phyloP scores from a whole-genome alignment of 2,797 vertebrate species.

The Tarsius wallacei region DNA sequence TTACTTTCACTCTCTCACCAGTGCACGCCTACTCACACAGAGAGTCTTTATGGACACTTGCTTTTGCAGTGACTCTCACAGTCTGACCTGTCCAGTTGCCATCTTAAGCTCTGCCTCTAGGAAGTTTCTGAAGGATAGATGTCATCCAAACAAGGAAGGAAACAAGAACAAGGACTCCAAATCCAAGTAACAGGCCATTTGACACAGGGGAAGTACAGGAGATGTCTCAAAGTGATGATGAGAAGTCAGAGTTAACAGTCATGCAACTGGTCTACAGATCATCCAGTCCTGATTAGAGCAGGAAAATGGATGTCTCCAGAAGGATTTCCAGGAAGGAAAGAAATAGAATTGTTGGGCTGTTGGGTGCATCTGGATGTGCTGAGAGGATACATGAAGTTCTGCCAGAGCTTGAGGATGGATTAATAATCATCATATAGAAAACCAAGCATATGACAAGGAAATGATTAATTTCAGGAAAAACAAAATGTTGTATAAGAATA shows the following conservation, averaged over 20 bases:
- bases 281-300: not conserved
- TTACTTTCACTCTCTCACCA: too few relatives aligned
- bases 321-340: not conserved
- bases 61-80: too few relatives aligned
- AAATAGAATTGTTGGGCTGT: not conserved
- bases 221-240: not conserved
- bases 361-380: not conserved
- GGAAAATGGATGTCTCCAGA: not conserved
- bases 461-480: constrained; percentile 27
- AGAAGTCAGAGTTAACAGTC: not conserved
- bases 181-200: not conserved
- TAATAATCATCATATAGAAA: constrained; percentile 33
- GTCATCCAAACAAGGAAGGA: not conserved
- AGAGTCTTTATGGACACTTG: too few relatives aligned
- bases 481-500: not conserved
- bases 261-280: not conserved
- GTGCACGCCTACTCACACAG: too few relatives aligned
- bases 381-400: not conserved
- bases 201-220: not conserved
- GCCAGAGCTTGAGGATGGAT: not conserved
- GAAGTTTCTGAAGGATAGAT: constrained; percentile 17
- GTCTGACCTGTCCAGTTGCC: too few relatives aligned
- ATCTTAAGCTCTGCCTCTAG: not conserved
- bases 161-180: not conserved
- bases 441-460: not conserved